A percentile compares a stretch with the other conserved stretches of the same genome.
Evolutionary conservation across 92 coral and sea anemone species (phyloP).

Genomic region (Desmophyllum pertusum): DNA sequence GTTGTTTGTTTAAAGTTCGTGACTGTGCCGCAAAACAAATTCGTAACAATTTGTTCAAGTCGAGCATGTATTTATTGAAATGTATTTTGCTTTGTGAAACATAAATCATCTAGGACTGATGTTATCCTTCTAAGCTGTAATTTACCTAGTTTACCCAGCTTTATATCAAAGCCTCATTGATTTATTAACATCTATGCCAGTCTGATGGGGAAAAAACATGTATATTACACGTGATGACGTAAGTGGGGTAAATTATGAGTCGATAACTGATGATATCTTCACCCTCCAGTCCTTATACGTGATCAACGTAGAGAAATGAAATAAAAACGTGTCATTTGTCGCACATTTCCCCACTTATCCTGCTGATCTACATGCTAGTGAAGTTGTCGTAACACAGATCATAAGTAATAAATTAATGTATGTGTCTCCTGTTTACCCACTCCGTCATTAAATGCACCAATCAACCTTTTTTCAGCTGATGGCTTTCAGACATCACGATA

Average conservation of each 20-base stretch:
- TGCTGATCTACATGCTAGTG: background rate
- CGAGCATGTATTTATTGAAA: background rate
- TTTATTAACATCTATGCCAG: background rate
- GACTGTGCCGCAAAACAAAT: background rate
- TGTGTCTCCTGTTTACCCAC: background rate
- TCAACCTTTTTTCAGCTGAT: conserved; percentile 34
- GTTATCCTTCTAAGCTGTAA: background rate
- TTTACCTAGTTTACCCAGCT: conserved; percentile 10
- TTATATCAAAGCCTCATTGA: conserved; percentile 10
- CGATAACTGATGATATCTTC: background rate
- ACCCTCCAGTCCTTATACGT: too few species aligned
- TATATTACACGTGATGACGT: conserved; percentile 24
- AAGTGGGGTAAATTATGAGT: background rate
- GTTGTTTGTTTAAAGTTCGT: background rate
- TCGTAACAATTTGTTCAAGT: background rate
- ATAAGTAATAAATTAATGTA: background rate
- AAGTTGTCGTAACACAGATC: background rate
- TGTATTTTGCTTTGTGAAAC: background rate
- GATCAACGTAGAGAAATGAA: background rate
- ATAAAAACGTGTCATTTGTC: background rate
- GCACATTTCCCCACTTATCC: background rate
- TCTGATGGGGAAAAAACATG: background rate
- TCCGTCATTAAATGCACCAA: background rate
- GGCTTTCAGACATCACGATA: conserved; percentile 16
- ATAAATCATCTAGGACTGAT: background rate